A percentile compares a stretch with the other conserved stretches of the same genome.
Evolutionary conservation across 2,113 vertebrate species (phyloP).

Genomic region (Corythoichthys intestinalis): DNA sequence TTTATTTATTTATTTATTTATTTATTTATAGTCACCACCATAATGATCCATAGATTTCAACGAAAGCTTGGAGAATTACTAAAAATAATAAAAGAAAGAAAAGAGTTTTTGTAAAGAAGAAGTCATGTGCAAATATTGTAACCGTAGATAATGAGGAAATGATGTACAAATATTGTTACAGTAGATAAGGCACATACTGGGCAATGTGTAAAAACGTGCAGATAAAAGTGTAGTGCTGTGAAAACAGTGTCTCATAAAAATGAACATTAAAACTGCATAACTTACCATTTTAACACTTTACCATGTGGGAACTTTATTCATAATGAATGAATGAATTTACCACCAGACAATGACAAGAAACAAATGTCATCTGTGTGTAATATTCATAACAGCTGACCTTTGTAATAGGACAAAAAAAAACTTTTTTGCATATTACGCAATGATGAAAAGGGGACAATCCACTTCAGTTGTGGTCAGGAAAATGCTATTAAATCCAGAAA

Average conservation of each 20-base stretch:
- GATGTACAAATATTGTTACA: constrained; percentile 1
- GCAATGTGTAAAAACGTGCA: background rate
- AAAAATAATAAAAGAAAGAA: no score
- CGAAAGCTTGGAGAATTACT: no score
- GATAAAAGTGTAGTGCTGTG: background rate
- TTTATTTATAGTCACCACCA: no score
- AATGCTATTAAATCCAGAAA: constrained; percentile 41
- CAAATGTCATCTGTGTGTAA: no score
- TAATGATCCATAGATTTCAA: no score
- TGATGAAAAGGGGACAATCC: constrained; percentile 5
- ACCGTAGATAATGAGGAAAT: background rate
- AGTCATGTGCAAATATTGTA: background rate
- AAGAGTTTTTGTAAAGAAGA: background rate
- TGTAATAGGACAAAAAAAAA: background rate
- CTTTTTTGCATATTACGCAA: background rate
- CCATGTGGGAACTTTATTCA: background rate
- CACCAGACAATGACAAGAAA: no score
- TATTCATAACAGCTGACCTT: background rate
- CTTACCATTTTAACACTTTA: background rate
- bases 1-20: no score
- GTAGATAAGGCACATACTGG: background rate
- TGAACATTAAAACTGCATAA: background rate
- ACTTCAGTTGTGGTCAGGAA: constrained; percentile 40
- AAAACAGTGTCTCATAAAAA: background rate
- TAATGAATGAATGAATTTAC: background rate